Evolutionary conservation across 2,888 invertebrate genomes (phyloP).

Genomic region (Cylindroiulus punctatus): DNA sequence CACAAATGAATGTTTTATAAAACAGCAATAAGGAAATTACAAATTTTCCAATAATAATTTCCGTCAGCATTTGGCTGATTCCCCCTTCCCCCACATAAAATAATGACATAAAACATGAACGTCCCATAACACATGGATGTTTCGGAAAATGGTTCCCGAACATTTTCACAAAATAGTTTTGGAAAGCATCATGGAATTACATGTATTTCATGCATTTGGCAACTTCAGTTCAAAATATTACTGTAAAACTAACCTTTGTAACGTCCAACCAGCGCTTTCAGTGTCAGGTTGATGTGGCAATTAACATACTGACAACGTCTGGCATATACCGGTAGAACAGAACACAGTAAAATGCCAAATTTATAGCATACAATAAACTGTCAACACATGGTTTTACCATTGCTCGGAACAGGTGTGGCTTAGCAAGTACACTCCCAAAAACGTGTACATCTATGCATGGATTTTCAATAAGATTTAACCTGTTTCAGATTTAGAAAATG

Average conservation of each 20-base stretch:
- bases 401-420: neutral
- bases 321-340: too few species aligned
- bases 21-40: too few species aligned
- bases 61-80: too few species aligned
- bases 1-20: too few species aligned
- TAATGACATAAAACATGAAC: too few species aligned
- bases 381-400: neutral
- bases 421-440: neutral
- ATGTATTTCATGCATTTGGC: neutral
- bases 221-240: neutral
- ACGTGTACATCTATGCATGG: too few species aligned
- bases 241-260: neutral
- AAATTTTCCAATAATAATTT: too few species aligned
- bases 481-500: too few species aligned
- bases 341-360: neutral
- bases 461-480: too few species aligned
- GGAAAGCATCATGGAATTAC: neutral
- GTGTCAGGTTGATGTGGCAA: neutral
- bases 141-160: too few species aligned
- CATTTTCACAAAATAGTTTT: neutral
- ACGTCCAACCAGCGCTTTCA: neutral
- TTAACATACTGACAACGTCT: neutral
- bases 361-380: neutral
- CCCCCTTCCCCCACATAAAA: too few species aligned
- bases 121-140: too few species aligned